These are phyloP conservation scores for Bombus superbus DNA, from an alignment of 1,140 invertebrate species.

Conservation along the genomic window DNA sequence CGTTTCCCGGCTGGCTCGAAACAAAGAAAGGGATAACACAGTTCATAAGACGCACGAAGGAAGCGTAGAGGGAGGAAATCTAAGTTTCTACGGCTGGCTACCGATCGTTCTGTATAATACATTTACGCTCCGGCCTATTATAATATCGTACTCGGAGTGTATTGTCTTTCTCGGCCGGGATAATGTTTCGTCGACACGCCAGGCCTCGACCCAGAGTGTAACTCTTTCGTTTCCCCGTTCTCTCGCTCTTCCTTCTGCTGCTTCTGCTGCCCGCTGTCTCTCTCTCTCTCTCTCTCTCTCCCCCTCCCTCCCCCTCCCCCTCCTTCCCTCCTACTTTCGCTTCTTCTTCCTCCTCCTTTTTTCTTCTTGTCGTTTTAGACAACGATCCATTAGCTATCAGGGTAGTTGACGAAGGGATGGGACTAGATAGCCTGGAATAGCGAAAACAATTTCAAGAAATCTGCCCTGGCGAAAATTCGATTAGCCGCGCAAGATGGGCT, in stretches of 20 bases:
- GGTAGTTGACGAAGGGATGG: conserved; percentile 35
- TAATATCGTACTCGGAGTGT: conserved; percentile 72
- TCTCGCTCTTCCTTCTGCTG: conserved; percentile 20
- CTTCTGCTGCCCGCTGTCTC: conserved; percentile 21
- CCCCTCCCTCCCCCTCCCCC: not conserved
- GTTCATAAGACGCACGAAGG: conserved; percentile 62
- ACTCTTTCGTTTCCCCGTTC: conserved; percentile 69
- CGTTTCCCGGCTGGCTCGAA: conserved; percentile 35
- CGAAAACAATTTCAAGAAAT: conserved; percentile 83
- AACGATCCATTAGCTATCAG: conserved; percentile 66
- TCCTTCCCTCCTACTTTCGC: not conserved
- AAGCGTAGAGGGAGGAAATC: conserved; percentile 53
- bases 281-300: conserved; percentile 4
- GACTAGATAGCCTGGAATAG: conserved; percentile 69
- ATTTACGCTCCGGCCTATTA: conserved; percentile 73
- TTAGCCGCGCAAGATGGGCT: conserved; percentile 81
- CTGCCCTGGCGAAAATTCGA: conserved; percentile 81
- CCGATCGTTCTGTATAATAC: conserved; percentile 70
- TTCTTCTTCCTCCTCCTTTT: not conserved
- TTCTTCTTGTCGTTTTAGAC: conserved; percentile 42
- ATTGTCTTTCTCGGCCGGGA: conserved; percentile 70
- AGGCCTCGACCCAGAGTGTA: conserved; percentile 65
- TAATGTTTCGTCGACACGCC: conserved; percentile 72
- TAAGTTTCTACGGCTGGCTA: conserved; percentile 68
- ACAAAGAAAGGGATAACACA: conserved; percentile 56